Evolutionary conservation across 2,797 vertebrate genomes (phyloP).

Genomic region (Melopsittacus undulatus): DNA sequence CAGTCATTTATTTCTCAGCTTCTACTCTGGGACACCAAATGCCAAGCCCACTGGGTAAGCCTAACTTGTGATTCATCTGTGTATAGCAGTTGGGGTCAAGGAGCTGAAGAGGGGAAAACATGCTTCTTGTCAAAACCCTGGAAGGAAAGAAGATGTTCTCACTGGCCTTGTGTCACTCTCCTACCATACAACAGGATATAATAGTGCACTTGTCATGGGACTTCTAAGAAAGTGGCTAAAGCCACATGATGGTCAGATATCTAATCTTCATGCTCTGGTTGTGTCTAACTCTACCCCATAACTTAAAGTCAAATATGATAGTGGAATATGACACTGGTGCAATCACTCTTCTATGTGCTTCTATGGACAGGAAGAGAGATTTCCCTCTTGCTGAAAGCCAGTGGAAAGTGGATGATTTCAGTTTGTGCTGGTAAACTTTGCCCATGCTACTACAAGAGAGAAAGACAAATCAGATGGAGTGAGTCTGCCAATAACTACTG

Average conservation of each 20-base stretch:
- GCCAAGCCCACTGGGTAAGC: neutral
- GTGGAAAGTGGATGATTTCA: neutral
- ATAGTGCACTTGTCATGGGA: neutral
- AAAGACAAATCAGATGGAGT: neutral
- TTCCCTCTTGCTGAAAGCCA: conserved; percentile 1
- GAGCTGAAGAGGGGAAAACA: neutral
- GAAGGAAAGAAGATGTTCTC: neutral
- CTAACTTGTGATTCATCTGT: neutral
- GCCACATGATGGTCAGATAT: neutral
- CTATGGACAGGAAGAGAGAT: neutral
- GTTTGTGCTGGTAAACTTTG: neutral
- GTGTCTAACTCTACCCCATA: neutral
- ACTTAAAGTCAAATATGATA: neutral
- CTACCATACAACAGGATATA: neutral
- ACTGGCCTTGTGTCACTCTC: neutral
- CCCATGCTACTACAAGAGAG: neutral
- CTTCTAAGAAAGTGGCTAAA: neutral
- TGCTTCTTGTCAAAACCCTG: neutral
- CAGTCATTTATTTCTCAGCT: neutral
- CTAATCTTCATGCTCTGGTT: neutral
- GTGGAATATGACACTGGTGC: neutral
- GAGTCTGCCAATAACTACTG: neutral
- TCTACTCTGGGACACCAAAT: neutral
- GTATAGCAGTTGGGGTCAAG: neutral
- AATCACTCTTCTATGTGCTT: neutral